These are phyloP conservation scores for Macroglossus sobrinus DNA, from an alignment of 2,113 vertebrate genomes.

Conservation along the genomic window DNA sequence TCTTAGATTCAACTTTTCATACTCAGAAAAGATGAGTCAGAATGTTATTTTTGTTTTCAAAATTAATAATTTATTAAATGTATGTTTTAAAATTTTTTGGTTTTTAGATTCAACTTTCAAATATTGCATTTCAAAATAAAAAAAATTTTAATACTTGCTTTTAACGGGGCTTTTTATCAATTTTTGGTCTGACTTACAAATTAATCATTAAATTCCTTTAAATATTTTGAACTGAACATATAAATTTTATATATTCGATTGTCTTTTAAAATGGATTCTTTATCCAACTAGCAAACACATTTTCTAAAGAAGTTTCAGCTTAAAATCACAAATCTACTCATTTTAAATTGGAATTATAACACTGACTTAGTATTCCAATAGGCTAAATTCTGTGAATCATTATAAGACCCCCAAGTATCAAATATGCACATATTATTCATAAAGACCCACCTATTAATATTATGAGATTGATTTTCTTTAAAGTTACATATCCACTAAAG, in stretches of 20 bases:
- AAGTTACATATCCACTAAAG: neutral
- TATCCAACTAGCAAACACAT: neutral
- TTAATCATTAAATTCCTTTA: neutral
- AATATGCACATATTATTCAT: neutral
- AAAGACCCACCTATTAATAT: neutral
- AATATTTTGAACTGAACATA: neutral
- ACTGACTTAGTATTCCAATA: neutral
- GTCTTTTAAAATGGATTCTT: neutral
- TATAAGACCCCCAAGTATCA: neutral
- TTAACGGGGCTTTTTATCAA: neutral
- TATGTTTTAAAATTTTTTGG: neutral
- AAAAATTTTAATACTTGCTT: neutral
- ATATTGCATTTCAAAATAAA: constrained; percentile 33
- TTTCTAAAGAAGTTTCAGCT: neutral
- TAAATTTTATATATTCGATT: neutral
- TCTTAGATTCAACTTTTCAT: neutral
- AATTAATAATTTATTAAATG: neutral
- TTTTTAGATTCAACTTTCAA: constrained; percentile 1
- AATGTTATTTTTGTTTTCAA: neutral
- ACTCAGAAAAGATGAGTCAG: neutral
- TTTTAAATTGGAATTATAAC: constrained; percentile 2
- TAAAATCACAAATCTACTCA: neutral
- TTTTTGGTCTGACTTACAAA: neutral
- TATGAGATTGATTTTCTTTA: neutral
- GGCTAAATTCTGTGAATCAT: neutral